phyloP scores from a whole-genome alignment of 2,888 invertebrate genomes.

The Timema podura region DNA sequence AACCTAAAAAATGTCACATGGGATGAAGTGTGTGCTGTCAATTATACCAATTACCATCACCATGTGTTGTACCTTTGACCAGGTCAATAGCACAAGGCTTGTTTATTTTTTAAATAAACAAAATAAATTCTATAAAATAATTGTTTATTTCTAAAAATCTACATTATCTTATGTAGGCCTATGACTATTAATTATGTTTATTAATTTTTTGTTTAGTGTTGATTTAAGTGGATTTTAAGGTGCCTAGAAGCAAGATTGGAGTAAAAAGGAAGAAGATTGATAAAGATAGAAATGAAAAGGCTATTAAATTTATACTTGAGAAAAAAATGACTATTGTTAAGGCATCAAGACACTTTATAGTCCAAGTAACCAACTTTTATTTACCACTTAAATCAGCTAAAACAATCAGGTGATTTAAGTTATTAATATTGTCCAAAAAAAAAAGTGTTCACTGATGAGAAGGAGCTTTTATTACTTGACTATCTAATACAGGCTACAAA shows the following conservation, averaged over 20 bases:
- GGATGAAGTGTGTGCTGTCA: too few relatives aligned
- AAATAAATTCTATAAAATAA: too few relatives aligned
- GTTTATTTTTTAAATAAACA: not conserved
- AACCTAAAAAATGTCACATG: too few relatives aligned
- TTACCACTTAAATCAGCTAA: not conserved
- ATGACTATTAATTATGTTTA: too few relatives aligned
- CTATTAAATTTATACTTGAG: not conserved
- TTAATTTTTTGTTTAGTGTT: too few relatives aligned
- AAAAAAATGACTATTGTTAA: not conserved
- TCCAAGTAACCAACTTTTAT: not conserved
- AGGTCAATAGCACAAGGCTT: not conserved
- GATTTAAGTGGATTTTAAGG: too few relatives aligned
- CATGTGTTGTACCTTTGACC: too few relatives aligned
- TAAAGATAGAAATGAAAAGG: not conserved
- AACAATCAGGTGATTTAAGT: too few relatives aligned
- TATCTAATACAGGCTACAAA: not conserved
- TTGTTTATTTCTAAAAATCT: not conserved
- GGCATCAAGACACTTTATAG: not conserved
- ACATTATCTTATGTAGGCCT: too few relatives aligned
- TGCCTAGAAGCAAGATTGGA: not conserved
- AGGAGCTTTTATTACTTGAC: not conserved
- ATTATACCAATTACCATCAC: too few relatives aligned
- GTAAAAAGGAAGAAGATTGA: not conserved
- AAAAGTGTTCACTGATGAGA: not conserved
- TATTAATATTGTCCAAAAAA: not conserved